A percentile compares a stretch with the other conserved stretches of the same genome.
Conservation (phyloP, 2,113 vertebrate species). For the Nematolebias whitei region DNA sequence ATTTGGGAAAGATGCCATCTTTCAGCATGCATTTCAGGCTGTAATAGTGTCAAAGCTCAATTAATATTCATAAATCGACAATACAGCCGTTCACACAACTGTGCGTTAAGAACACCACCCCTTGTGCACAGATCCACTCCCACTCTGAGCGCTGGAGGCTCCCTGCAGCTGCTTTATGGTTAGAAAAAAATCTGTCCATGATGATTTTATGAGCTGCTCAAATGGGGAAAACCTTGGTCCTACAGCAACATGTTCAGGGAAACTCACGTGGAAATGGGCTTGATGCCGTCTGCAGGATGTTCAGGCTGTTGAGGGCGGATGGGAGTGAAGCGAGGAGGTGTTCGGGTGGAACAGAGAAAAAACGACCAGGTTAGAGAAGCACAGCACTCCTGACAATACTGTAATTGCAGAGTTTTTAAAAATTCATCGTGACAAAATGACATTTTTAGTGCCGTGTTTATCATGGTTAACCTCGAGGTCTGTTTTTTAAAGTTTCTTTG, state of each 20-base stretch:
- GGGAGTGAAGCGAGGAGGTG: conserved; percentile 5
- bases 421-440: conserved; percentile 14
- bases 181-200: conserved; percentile 45
- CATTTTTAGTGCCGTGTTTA: background rate
- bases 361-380: background rate
- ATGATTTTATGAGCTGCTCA: conserved; percentile 46
- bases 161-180: conserved; percentile 30
- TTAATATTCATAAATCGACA: conserved; percentile 74
- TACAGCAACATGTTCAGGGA: conserved; percentile 34
- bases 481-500: background rate
- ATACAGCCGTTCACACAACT: conserved; percentile 49
- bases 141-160: conserved; percentile 36
- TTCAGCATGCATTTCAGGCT: conserved; percentile 63
- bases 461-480: background rate
- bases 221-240: conserved; percentile 23
- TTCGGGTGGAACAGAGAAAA: background rate
- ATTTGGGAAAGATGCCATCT: conserved; percentile 61
- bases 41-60: conserved; percentile 72
- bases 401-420: background rate
- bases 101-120: conserved; percentile 49
- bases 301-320: conserved; percentile 6
- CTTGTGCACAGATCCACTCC: conserved; percentile 41
- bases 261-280: conserved; percentile 32
- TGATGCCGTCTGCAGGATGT: conserved; percentile 13
- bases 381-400: background rate